A percentile compares a stretch with the other conserved stretches of the same genome.
These are phyloP conservation scores for Lophotis ruficrista DNA, from an alignment of 2,113 vertebrate species.

Conservation along the genomic window DNA sequence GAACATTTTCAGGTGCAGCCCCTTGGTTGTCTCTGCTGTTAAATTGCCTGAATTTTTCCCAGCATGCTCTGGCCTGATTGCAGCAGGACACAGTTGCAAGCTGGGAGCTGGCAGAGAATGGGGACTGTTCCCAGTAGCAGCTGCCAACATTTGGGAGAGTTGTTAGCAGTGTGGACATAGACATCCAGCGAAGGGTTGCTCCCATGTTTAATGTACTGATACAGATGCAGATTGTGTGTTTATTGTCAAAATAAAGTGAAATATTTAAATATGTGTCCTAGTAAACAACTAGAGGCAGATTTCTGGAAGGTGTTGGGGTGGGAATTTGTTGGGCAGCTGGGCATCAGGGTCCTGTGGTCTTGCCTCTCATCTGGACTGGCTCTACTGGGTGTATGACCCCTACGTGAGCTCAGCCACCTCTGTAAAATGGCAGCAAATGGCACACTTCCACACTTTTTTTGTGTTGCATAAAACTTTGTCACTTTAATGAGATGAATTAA, in stretches of 20 bases:
- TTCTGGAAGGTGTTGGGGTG: neutral
- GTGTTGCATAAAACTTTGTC: neutral
- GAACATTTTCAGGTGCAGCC: neutral
- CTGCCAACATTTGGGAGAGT: neutral
- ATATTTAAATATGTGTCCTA: neutral
- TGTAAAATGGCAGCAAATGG: neutral
- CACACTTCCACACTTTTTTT: neutral
- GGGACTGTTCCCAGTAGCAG: neutral
- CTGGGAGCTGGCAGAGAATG: neutral
- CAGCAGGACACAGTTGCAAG: neutral
- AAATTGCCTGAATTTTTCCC: neutral
- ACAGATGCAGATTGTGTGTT: neutral
- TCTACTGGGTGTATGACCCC: rapidly evolving
- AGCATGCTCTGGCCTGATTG: neutral
- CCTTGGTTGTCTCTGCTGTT: neutral
- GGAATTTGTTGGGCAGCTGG: neutral
- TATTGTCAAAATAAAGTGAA: neutral
- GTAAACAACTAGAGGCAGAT: neutral
- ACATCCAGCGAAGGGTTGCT: neutral
- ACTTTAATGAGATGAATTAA: neutral
- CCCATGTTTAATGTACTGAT: rapidly evolving
- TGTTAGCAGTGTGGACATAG: neutral
- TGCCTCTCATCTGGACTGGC: neutral
- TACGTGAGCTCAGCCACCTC: neutral
- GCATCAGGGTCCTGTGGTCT: neutral